Evolutionary conservation across 2,888 invertebrate species (phyloP).

Genomic region (Hedychridium roseum): DNA sequence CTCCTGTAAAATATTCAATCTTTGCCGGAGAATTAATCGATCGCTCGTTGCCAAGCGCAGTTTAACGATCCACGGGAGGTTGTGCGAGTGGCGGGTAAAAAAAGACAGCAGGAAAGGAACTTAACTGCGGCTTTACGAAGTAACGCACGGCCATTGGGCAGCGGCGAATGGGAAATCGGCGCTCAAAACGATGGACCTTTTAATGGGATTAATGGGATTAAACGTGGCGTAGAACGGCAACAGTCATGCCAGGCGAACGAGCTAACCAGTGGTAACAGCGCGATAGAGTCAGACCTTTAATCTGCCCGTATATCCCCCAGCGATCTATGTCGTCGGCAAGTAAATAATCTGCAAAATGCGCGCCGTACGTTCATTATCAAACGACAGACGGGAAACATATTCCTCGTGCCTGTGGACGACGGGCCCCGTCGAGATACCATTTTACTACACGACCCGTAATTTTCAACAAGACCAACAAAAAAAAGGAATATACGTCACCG

Average conservation of each 20-base stretch:
- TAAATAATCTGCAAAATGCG: conserved; percentile 29
- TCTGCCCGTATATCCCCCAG: conserved; percentile 30
- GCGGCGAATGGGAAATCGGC: conserved; percentile 21
- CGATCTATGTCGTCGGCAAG: conserved; percentile 27
- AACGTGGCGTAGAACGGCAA: no score
- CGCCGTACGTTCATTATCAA: no score
- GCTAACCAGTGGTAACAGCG: conserved; percentile 28
- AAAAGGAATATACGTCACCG: no score
- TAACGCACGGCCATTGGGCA: conserved; percentile 3
- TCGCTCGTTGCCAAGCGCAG: no score
- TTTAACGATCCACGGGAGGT: no score
- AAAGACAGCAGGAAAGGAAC: neutral
- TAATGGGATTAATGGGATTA: conserved; percentile 35
- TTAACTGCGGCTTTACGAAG: conserved; percentile 1
- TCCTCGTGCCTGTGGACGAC: no score
- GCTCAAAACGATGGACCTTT: conserved; percentile 34
- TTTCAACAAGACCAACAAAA: no score
- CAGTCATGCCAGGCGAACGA: conserved; percentile 17
- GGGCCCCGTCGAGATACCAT: no score
- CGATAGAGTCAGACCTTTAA: conserved; percentile 27
- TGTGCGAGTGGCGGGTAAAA: neutral
- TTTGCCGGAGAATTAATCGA: no score
- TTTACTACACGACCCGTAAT: no score
- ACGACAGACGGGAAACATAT: no score
- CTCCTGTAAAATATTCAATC: no score